Conservation (phyloP, 1,140 invertebrate genomes). For the Drosophila cardini region DNA sequence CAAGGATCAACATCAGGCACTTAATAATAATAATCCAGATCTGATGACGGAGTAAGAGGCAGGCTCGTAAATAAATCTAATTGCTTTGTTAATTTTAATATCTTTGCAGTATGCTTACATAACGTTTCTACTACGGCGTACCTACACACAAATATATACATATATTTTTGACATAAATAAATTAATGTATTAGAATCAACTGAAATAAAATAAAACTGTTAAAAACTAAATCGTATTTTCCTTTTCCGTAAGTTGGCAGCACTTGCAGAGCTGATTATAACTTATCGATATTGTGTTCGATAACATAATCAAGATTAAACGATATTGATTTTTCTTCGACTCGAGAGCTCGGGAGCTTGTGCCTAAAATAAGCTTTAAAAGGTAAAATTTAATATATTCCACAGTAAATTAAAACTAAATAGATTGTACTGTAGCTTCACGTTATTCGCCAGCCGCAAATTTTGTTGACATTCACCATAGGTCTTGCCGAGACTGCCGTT, state of each 20-base stretch:
- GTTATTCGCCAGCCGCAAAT: constrained; percentile 23
- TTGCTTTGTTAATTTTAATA: background rate
- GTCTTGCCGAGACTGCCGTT: constrained; percentile 92
- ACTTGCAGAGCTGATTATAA: constrained; percentile 1
- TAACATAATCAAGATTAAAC: constrained; percentile 21
- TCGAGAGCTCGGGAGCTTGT: constrained; percentile 14
- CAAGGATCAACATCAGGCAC: constrained; percentile 18
- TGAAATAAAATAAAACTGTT: constrained; percentile 48
- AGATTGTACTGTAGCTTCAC: constrained; percentile 25
- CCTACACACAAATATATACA: constrained; percentile 17
- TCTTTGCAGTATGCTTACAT: constrained; percentile 65
- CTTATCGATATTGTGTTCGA: constrained; percentile 24
- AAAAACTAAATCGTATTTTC: constrained; percentile 23
- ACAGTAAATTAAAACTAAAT: background rate
- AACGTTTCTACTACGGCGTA: constrained; percentile 23
- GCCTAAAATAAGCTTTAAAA: constrained; percentile 24
- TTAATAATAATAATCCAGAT: constrained; percentile 26
- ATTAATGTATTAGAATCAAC: constrained; percentile 37
- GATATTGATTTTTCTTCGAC: constrained; percentile 63
- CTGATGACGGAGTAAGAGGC: constrained; percentile 65
- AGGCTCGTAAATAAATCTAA: background rate
- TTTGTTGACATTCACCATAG: constrained; percentile 86
- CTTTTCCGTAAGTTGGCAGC: constrained; percentile 18
- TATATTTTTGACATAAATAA: constrained; percentile 67
- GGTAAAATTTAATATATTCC: constrained; percentile 11